A percentile compares a stretch with the other conserved stretches of the same genome.
Evolutionary conservation across 1,140 invertebrate genomes (phyloP).

Genomic region (Diprion similis): DNA sequence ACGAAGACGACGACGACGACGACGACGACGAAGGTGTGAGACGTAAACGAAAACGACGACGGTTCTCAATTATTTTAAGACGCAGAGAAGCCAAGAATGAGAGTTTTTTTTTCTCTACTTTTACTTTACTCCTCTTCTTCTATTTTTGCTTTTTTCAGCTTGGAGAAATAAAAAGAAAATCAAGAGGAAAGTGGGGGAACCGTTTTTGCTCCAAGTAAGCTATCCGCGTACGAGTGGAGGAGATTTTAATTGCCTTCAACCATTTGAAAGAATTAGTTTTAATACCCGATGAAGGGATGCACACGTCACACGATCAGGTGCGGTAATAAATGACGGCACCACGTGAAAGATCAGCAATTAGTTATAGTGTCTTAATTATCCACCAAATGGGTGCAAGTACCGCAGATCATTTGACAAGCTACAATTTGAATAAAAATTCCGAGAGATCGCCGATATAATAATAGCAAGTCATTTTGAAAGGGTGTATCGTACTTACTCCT

Average conservation of each 20-base stretch:
- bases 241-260: background rate
- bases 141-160: constrained; percentile 14
- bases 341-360: too few relatives aligned
- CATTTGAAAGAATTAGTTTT: background rate
- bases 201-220: background rate
- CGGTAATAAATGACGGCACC: too few relatives aligned
- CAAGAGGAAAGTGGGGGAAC: background rate
- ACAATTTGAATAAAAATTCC: too few relatives aligned
- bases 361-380: too few relatives aligned
- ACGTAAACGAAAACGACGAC: constrained; percentile 1
- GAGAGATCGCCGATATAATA: too few relatives aligned
- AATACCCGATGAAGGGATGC: too few relatives aligned
- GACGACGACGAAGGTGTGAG: background rate
- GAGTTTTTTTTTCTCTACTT: background rate
- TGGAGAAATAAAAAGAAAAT: constrained; percentile 7
- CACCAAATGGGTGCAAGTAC: too few relatives aligned
- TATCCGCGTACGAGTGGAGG: background rate
- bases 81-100: constrained; percentile 9
- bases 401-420: too few relatives aligned
- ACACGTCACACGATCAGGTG: too few relatives aligned
- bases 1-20: background rate
- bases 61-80: constrained; percentile 32
- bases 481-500: too few relatives aligned
- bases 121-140: background rate
- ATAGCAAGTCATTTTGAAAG: too few relatives aligned